These are phyloP conservation scores for Conomelus anceps DNA, from an alignment of 2,888 invertebrate genomes.

Conservation along the genomic window DNA sequence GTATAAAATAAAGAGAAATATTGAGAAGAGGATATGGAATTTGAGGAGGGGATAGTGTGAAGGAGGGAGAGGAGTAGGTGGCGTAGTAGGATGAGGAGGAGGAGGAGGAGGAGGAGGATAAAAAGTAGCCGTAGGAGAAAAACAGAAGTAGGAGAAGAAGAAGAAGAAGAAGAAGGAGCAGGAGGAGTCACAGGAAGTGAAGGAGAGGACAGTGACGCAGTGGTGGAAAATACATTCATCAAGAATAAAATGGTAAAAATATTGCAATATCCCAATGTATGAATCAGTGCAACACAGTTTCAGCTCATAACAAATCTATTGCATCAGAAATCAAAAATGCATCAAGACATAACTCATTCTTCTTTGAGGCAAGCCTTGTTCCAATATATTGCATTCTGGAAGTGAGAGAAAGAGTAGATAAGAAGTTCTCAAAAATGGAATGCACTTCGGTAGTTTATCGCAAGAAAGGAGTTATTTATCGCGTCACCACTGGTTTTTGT, in stretches of 20 bases:
- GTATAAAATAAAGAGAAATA: not conserved
- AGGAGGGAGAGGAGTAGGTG: not conserved
- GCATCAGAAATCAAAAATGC: not conserved
- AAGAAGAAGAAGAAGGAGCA: slow-evolving; percentile 18
- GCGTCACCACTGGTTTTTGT: not conserved
- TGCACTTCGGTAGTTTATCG: not conserved
- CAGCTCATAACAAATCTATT: not conserved
- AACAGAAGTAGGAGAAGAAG: slow-evolving; percentile 7
- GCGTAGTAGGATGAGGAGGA: not conserved
- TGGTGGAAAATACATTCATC: not conserved
- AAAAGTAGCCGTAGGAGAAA: slow-evolving; percentile 2
- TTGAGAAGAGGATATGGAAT: not conserved
- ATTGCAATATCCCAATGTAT: not conserved
- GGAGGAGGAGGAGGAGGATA: slow-evolving; percentile 4
- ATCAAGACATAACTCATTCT: not conserved
- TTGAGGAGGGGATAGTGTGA: not conserved
- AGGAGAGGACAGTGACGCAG: not conserved
- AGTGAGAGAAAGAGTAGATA: not conserved
- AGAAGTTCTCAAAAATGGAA: not conserved
- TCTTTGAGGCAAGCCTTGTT: not conserved
- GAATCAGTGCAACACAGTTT: not conserved
- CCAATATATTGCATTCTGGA: not conserved
- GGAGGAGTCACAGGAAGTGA: slow-evolving; percentile 16
- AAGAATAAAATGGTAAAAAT: not conserved
- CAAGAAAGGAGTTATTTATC: not conserved